A percentile compares a stretch with the other conserved stretches of the same genome.
Evolutionary conservation across 2,113 vertebrate species (phyloP).

Genomic region (Spheniscus mendiculus): DNA sequence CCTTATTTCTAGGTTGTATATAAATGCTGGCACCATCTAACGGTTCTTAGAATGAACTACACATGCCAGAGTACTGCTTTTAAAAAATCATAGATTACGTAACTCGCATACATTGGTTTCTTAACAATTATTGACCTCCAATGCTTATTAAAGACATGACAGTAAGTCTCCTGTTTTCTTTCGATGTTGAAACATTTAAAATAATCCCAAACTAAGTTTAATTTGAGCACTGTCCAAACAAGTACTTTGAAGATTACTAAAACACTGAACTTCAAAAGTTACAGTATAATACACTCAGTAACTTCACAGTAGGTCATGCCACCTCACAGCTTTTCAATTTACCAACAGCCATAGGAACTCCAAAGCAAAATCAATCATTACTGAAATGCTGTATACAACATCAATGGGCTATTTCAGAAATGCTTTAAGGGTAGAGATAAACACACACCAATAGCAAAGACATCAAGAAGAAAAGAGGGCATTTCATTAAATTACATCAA

Average conservation of each 20-base stretch:
- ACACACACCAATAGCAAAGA: background rate
- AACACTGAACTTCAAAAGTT: background rate
- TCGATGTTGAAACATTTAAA: background rate
- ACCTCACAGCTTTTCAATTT: background rate
- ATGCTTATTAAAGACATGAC: background rate
- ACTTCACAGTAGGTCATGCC: background rate
- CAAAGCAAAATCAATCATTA: background rate
- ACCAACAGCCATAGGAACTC: background rate
- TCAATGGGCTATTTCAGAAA: background rate
- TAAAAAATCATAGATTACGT: background rate
- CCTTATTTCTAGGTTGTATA: background rate
- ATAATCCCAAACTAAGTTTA: background rate
- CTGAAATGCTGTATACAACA: background rate
- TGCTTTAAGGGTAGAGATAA: background rate
- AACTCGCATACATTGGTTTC: fast-evolving
- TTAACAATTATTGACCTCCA: background rate
- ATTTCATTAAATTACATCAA: background rate
- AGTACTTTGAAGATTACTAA: background rate
- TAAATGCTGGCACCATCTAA: background rate
- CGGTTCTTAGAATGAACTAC: background rate
- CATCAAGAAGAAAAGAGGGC: background rate
- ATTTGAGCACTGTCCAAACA: background rate
- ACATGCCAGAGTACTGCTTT: background rate
- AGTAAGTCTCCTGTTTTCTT: background rate
- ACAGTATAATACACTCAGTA: background rate